These are phyloP conservation scores for Ptycholaimellus sp. DNA, from an alignment of 2,888 invertebrate genomes.

Conservation along the genomic window DNA sequence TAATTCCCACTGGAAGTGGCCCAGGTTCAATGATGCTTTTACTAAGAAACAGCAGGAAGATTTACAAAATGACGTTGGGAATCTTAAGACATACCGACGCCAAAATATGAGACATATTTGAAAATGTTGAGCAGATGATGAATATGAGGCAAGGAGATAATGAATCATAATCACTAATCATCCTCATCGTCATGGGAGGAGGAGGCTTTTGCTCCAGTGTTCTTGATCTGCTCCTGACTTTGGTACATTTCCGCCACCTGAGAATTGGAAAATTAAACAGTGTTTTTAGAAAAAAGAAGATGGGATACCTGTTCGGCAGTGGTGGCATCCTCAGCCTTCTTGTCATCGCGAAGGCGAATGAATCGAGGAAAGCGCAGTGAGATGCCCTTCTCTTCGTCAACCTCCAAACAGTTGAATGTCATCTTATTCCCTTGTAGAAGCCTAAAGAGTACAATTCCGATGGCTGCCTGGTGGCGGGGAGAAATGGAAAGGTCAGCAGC, in stretches of 20 bases:
- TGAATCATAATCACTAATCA: no score
- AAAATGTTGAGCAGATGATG: no score
- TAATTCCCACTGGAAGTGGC: no score
- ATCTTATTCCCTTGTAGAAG: no score
- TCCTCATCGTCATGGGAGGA: no score
- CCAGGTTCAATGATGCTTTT: no score
- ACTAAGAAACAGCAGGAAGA: no score
- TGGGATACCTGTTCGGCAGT: slow-evolving; percentile 47
- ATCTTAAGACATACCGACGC: no score
- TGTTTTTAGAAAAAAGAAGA: slow-evolving; percentile 8
- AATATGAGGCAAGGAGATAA: no score
- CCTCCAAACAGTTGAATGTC: slow-evolving; percentile 32
- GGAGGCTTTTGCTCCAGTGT: no score
- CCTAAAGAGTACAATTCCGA: slow-evolving; percentile 40
- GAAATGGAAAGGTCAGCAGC: slow-evolving; percentile 90
- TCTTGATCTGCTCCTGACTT: slow-evolving; percentile 60
- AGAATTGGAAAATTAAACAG: slow-evolving; percentile 3
- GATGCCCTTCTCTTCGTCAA: slow-evolving; percentile 69
- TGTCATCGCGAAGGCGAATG: slow-evolving; percentile 66
- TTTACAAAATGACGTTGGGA: no score
- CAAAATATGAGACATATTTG: no score
- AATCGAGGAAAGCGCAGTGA: slow-evolving; percentile 84
- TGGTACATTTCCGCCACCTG: slow-evolving; percentile 62
- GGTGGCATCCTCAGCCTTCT: slow-evolving; percentile 71
- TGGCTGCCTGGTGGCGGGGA: slow-evolving; percentile 67